Evolutionary conservation across 2,888 invertebrate species (phyloP), one percentile per base, ranked within the genome.

Genomic region (Agrenia bidenticulata): DNA sequence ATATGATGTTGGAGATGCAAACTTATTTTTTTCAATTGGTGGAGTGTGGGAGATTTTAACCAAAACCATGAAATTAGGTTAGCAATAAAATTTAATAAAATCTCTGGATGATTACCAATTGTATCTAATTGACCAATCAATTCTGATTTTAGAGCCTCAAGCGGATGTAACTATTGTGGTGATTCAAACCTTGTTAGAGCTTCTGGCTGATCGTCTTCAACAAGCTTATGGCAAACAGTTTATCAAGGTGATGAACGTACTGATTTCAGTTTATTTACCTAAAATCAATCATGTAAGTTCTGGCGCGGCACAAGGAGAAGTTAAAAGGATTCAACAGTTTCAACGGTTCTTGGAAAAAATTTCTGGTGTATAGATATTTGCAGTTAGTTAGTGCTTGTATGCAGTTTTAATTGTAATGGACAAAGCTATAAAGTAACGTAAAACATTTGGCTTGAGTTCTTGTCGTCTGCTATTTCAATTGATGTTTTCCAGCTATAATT

Each of bases 141-240:
- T 56, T 45, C 56, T 64, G 17, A 15, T 32, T 32, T 32, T 37
- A 76, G 76, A 71, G 19, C 76, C 76, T 2, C 76, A 76, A 61
- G 56, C 73, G 21, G 76, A 76, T 37, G 71, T 76, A 23, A 76
- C 76, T 19, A 73, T 73, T n/a, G 72, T 74, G 11, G 64, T 72
- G 2, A 53, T 74, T 56, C 74, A 73, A 32, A 68, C 72, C 19
- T 54, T 76, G n/a, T 41, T 76, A 50, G 76, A 76, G 39, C 66
- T 64, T 23, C 55, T 74, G n/a, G 66, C 73, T 19, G 73, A 70
- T 50, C 37, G 60, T n/a, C 49, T 76, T 2, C 50, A 56, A 49
- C 58, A 53, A 9, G 26, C 58, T 1, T 76, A 73, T 39, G 61
- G 64, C 13, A 45, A 9, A n/a, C 76, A 76, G 23, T 76, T 73